Conservation (phyloP, 1,140 invertebrate species). For the Epicauta chinensis region DNA sequence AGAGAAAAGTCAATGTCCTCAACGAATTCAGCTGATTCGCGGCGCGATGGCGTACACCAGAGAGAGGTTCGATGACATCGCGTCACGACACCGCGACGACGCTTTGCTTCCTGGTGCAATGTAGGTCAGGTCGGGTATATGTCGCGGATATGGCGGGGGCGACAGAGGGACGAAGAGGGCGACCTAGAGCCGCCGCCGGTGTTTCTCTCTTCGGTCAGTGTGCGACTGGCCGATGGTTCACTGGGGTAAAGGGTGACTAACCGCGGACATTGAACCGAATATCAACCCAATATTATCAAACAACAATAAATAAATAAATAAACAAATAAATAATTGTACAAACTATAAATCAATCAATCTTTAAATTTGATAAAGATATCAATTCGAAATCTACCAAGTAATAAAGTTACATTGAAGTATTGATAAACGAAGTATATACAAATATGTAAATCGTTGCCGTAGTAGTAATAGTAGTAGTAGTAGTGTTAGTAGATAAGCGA, state of each 20-base stretch:
- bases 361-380: no score
- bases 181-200: slow-evolving; percentile 29
- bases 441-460: no score
- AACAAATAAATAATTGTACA: no score
- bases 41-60: no score
- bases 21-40: slow-evolving; percentile 37
- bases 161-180: slow-evolving; percentile 14
- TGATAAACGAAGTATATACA: no score
- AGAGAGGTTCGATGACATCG: slow-evolving; percentile 37
- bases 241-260: slow-evolving; percentile 43
- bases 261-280: slow-evolving; percentile 30
- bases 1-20: slow-evolving; percentile 35
- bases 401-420: no score
- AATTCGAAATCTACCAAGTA: no score
- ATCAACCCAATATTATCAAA: not conserved
- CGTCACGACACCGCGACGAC: slow-evolving; percentile 34
- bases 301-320: no score
- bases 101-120: slow-evolving; percentile 40
- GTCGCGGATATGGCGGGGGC: slow-evolving; percentile 26
- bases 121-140: slow-evolving; percentile 40
- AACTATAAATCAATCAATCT: no score
- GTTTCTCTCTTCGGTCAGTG: slow-evolving; percentile 32
- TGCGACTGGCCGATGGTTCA: slow-evolving; percentile 41
- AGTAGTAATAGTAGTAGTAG: no score
- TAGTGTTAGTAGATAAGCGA: no score